Base-by-base conservation (phyloP, 1,140 invertebrate species). In the Catajapyx aquilonaris region DNA sequence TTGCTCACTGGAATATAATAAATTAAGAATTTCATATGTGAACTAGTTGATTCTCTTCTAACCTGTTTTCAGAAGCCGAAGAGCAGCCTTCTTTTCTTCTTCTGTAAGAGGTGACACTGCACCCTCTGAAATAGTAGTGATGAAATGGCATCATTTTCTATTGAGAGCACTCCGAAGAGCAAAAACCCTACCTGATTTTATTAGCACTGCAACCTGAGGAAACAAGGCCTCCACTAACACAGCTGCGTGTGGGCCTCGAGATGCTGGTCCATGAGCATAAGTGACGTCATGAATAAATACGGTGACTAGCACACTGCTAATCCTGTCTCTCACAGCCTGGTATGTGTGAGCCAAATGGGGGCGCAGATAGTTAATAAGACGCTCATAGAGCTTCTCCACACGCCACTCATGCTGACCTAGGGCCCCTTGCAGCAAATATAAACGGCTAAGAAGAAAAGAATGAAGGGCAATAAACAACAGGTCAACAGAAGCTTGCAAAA, bases 291-390 rank as follows among this genome's bases (percentile, higher is more conserved):
- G 56, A 40, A 62, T 56, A 48, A 81, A 81, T 39, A 81, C 66
- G 3, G 65, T 68, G 13, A 68, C 65, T 13, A 87, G 47, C 5
- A 67, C 46, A 45, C 64, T 66, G 49, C 10, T 47, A 54, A 88
- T 55, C 46, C 75, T 67, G 40, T 81, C 73, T 5, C 88, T 57
- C 1, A 93, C 71, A 52, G 81, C 85, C 49, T 67, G 77, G 52
- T 71, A 86, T 37, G 62, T 73, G 64, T 65, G 84, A 35, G 58
- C 66, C 40, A 39, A 58, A 55, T 46, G 50, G 35, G 42, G 49
- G 31, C 34, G 38, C 3, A 64, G 52, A 22, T 60, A 62, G 20
- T 51, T 53, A 5, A 79, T 50, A 0, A 77, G 42, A 20, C 68
- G 54, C 31, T 65, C 56, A 34, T 67, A 60, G 13, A 77, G 56